phyloP scores from a whole-genome alignment of 2,113 vertebrate species.

The Nothobranchius kuhntae region DNA sequence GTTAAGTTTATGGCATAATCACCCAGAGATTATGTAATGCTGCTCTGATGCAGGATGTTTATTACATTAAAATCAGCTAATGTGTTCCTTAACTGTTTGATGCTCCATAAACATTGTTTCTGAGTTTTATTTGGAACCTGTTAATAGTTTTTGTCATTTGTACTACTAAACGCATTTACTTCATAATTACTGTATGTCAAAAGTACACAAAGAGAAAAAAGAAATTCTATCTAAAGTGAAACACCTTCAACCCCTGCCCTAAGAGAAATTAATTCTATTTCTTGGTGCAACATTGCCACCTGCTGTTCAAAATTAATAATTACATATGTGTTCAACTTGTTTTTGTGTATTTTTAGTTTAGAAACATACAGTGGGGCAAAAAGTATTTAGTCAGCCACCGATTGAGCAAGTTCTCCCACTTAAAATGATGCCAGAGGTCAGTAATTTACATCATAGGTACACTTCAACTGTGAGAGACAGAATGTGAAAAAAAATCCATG shows the following conservation, averaged over 20 bases:
- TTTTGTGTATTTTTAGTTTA: too few species aligned
- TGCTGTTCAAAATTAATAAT: constrained; percentile 35
- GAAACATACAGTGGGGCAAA: too few species aligned
- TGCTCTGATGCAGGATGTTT: neutral
- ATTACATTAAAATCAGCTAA: neutral
- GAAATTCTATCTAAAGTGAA: neutral
- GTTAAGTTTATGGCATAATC: constrained; percentile 4
- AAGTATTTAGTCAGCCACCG: too few species aligned
- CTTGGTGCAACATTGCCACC: constrained; percentile 57
- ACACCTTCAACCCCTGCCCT: neutral
- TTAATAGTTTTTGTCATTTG: neutral
- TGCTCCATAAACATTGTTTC: too few species aligned
- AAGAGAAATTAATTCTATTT: neutral
- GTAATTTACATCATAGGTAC: too few species aligned
- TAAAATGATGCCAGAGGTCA: too few species aligned
- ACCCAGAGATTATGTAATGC: constrained; percentile 19
- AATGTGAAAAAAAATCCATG: too few species aligned
- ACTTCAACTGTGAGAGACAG: too few species aligned
- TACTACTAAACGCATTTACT: neutral
- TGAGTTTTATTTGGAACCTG: neutral
- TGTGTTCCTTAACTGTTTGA: neutral
- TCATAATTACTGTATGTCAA: neutral
- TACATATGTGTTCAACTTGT: constrained; percentile 4
- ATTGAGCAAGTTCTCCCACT: too few species aligned
- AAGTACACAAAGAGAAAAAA: neutral